phyloP scores from a whole-genome alignment of 2,113 vertebrate genomes.

The Potamarius usumacintae region DNA sequence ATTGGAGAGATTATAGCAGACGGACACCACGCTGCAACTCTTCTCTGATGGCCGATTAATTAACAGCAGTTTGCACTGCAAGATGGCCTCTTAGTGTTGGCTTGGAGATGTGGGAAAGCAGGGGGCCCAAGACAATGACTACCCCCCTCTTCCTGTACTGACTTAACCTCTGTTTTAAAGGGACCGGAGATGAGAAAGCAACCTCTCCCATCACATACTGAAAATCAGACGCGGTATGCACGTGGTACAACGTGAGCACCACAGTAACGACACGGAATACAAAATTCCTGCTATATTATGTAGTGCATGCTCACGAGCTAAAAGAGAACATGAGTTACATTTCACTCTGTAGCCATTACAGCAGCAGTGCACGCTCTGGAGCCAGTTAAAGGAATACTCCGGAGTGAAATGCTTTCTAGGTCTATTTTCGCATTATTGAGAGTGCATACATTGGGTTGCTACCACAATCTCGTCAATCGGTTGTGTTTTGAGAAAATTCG shows the following conservation, averaged over 20 bases:
- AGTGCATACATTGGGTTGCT: no score
- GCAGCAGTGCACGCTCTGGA: not conserved
- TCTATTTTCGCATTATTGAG: no score
- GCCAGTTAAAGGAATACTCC: no score
- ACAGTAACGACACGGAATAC: not conserved
- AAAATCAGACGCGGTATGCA: not conserved
- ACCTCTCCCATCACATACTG: not conserved
- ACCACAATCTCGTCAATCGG: no score
- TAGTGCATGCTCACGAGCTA: not conserved
- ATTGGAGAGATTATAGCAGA: constrained; percentile 40
- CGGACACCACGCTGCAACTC: constrained; percentile 5
- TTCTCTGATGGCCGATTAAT: constrained; percentile 49
- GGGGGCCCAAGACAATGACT: constrained; percentile 15
- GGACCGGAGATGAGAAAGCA: constrained; percentile 11
- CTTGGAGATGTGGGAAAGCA: constrained; percentile 25
- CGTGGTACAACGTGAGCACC: not conserved
- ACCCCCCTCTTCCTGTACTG: constrained; percentile 44
- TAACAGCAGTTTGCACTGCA: constrained; percentile 47
- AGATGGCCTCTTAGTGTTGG: constrained; percentile 34
- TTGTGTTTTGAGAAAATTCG: no score
- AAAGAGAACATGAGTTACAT: not conserved
- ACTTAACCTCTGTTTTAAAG: constrained; percentile 28
- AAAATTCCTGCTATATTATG: not conserved
- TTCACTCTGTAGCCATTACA: not conserved
- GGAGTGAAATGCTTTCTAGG: no score